Conservation (phyloP, 1,140 invertebrate species). For the Aphis gossypii region DNA sequence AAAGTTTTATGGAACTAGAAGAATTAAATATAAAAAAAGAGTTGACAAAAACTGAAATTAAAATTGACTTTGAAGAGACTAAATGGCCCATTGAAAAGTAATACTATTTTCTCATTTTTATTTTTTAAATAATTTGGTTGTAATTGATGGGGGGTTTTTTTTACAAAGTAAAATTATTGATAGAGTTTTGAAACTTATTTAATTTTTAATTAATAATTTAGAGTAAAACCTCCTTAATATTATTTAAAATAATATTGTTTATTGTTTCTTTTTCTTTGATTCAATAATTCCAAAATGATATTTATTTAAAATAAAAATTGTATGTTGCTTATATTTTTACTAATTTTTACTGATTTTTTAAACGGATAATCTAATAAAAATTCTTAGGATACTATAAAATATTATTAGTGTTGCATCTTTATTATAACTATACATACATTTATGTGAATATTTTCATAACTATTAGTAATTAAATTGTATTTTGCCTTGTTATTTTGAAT, state of each 20-base stretch:
- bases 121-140: neutral
- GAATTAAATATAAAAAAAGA: slow-evolving; percentile 51
- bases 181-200: neutral
- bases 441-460: too few species aligned
- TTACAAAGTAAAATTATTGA: neutral
- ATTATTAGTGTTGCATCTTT: too few species aligned
- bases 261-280: neutral
- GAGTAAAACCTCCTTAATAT: neutral
- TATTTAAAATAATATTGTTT: neutral
- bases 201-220: neutral
- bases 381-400: too few species aligned
- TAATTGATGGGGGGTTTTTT: neutral
- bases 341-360: too few species aligned
- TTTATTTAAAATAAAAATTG: neutral
- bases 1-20: slow-evolving; percentile 39
- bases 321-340: too few species aligned
- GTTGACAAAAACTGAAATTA: slow-evolving; percentile 33
- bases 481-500: too few species aligned
- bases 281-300: neutral
- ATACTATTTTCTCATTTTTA: neutral
- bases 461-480: too few species aligned
- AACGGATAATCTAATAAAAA: too few species aligned
- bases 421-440: too few species aligned
- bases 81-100: slow-evolving; percentile 52
- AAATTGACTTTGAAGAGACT: slow-evolving; percentile 45